Base-by-base conservation (phyloP, 2,797 vertebrate species). In the Crenuchus spilurus region DNA sequence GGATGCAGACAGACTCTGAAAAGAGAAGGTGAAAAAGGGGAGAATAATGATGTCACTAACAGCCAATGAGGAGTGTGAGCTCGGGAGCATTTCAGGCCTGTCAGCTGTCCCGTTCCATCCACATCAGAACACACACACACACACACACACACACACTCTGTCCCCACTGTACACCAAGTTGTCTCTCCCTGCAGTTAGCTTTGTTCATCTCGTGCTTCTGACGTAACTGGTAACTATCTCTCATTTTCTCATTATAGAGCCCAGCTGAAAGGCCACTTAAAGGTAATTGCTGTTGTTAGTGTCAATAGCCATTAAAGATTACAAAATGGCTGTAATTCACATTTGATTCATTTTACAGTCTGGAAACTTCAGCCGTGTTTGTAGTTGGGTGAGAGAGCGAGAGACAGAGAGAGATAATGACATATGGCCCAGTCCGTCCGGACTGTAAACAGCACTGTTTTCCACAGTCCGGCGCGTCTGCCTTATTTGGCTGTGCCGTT, bases 31-130 rank as follows among this genome's bases (percentile, higher is more conserved):
- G 80, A 87, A 88, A 88, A 81, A 85, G 78, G 87, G 87, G 90
- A 89, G 86, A 87, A 70, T 88, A 84, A 85, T 95, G 92, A 94
- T 92, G 90, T 95, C 94, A 94, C 84, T 77, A 51, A 65, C 72
- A 88, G 82, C 93, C 94, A 92, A 87, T 93, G 71, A 55, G 48
- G 84, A 84, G 82, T 78, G 80, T 74, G 82, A 85, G 76, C 88
- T 67, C 73, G 73, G 84, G 87, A 88, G 84, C 77, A 83, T 89
- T 84, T 83, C 81, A 86, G 82, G 83, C 76, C 81, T 71, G 82
- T 91, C 89, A 83, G 87, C 86, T 86, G 82, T 90, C 87, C 81
- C 83, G 79, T 83, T 83, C 82, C 78, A 73, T 76, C 86, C 61
- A 87, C 37, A 58, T 84, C 72, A 64, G 3, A 72, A 76, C 75